Percentiles rank a stretch among this genome's conserved stretches.
Conservation (phyloP, 2,888 invertebrate genomes). For the Drosophila emarginata region DNA sequence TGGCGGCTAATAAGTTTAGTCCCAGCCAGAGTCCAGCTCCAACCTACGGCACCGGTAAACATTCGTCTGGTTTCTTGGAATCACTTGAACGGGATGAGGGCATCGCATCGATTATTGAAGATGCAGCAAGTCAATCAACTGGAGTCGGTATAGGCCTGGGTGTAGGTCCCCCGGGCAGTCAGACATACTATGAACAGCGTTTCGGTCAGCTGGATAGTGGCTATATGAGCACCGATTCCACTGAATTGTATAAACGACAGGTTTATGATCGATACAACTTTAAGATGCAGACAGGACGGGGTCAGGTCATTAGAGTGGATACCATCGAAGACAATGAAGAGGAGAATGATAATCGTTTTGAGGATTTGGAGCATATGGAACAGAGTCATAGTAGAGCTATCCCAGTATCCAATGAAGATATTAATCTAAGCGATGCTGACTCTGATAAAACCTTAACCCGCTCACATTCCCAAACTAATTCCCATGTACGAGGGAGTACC, state of each 20-base stretch:
- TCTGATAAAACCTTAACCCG: constrained; percentile 78
- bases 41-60: constrained; percentile 70
- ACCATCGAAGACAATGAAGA: constrained; percentile 80
- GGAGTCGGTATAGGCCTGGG: constrained; percentile 40
- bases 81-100: constrained; percentile 79
- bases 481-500: constrained; percentile 54
- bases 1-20: constrained; percentile 82
- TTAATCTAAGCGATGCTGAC: constrained; percentile 71
- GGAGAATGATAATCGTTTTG: constrained; percentile 58
- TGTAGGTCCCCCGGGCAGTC: constrained; percentile 65
- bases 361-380: constrained; percentile 76
- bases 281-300: constrained; percentile 76
- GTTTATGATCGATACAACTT: constrained; percentile 82
- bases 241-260: constrained; percentile 84
- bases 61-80: constrained; percentile 68
- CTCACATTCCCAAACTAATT: constrained; percentile 45
- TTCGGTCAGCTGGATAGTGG: constrained; percentile 89
- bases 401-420: constrained; percentile 43
- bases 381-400: constrained; percentile 32
- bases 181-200: constrained; percentile 80
- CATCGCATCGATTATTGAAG: constrained; percentile 79
- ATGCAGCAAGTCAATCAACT: constrained; percentile 67
- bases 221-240: constrained; percentile 92
- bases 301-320: constrained; percentile 78
- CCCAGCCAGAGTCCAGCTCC: constrained; percentile 81